These are phyloP conservation scores for Halyomorpha halys DNA, from an alignment of 1,140 invertebrate genomes.

Conservation along the genomic window DNA sequence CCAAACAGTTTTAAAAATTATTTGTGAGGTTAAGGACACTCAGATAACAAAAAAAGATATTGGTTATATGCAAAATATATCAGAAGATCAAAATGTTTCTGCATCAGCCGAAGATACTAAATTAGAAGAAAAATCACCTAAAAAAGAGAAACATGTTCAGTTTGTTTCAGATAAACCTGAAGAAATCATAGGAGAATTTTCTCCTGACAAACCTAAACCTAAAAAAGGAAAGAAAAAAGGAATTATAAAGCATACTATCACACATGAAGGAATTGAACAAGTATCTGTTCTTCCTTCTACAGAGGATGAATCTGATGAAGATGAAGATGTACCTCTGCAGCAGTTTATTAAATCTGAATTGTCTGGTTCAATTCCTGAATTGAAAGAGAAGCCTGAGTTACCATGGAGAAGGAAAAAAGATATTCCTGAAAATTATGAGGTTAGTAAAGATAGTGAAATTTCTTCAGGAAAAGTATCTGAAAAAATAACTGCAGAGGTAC, in stretches of 20 bases:
- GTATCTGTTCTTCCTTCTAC: constrained; percentile 20
- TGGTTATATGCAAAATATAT: constrained; percentile 4
- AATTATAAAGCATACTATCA: constrained; percentile 24
- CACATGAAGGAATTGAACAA: constrained; percentile 21
- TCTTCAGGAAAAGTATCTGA: not conserved
- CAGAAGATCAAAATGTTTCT: constrained; percentile 6
- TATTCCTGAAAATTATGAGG: constrained; percentile 5
- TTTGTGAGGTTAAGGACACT: constrained; percentile 19
- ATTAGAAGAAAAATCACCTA: not conserved
- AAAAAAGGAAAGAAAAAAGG: constrained; percentile 23
- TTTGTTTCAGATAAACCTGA: constrained; percentile 21
- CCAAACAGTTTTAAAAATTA: constrained; percentile 19
- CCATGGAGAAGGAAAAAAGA: constrained; percentile 29
- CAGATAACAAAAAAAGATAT: constrained; percentile 17
- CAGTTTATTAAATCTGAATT: constrained; percentile 23
- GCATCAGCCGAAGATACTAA: constrained; percentile 26
- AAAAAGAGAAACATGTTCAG: constrained; percentile 26
- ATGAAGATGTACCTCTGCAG: constrained; percentile 25
- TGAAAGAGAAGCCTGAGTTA: constrained; percentile 27
- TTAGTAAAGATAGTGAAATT: constrained; percentile 16
- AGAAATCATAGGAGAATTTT: constrained; percentile 22
- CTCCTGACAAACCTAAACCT: constrained; percentile 2
- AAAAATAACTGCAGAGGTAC: not conserved
- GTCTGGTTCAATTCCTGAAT: constrained; percentile 17
- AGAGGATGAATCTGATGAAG: constrained; percentile 21